Evolutionary conservation across 2,113 vertebrate species (phyloP), one percentile per base, ranked within the genome.

Genomic region (Crotalus horridus): DNA sequence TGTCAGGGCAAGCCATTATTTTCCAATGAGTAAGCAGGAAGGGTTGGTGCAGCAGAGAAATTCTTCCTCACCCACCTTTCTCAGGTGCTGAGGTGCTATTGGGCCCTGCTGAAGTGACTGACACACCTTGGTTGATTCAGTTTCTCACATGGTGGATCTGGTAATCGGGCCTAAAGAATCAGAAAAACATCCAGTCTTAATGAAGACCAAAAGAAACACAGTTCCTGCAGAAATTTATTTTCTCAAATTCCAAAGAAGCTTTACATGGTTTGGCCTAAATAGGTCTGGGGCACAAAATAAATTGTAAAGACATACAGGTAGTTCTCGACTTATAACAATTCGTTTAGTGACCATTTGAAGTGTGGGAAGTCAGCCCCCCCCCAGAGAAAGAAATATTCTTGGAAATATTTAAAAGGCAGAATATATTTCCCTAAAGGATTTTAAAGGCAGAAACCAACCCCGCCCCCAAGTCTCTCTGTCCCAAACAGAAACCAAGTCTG

Each of bases 11-110:
- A 39, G 61, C n/a, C 74, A 88, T 89, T 33, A 92, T 89, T 89
- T 92, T 74, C 51, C 46, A 43, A 26, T 92, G 91, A 89, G 53
- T 92, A 46, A 81, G 29, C 91, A 85, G 91, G 91, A 85, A 92
- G 59, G 59, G 23, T 43, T 69, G 87, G 59, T 69, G 6, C 6
- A 20, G 1, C 23, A 6, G n/a, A 88, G 69, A 20, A 8, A 21
- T 11, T 56, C 24, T 33, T 43, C n/a, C 51, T 64, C 61, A 81
- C 26, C 61, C 33, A 48, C 51, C 7, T 46, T 64, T 6, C 8
- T 26, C 64, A n/a, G 87, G 12, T 2, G 29, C 51, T 56, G 7
- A 26, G 55, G 53, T 1, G 29, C 69, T 43, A 55, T 3, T 56
- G 64, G 90, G 26, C 21, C n/a, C 39, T 55, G 33, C 12, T 64